Conservation (phyloP, 2,888 invertebrate genomes). For the Nephrocerus scutellatus region DNA sequence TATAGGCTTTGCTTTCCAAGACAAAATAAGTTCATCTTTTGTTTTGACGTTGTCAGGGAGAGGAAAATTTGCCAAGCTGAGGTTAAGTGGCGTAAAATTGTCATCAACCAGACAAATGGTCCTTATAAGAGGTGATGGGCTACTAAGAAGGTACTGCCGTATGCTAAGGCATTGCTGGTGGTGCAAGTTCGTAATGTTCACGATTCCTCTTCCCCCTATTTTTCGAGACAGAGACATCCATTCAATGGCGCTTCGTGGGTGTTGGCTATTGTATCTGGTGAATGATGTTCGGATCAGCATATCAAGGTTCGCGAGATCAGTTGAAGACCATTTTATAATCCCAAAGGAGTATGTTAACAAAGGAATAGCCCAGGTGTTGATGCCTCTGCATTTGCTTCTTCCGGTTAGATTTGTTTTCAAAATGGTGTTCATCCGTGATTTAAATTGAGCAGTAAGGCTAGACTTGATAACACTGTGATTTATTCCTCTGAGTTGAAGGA, state of each 20-base stretch:
- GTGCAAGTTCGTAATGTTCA: too few relatives aligned
- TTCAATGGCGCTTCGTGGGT: conserved; percentile 4
- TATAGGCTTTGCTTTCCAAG: too few relatives aligned
- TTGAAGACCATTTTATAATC: too few relatives aligned
- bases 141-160: too few relatives aligned
- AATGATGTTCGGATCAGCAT: background rate
- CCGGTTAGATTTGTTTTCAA: background rate
- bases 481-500: conserved; percentile 5
- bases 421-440: background rate
- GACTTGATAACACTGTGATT: too few relatives aligned
- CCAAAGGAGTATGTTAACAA: too few relatives aligned
- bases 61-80: too few relatives aligned
- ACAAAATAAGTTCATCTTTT: background rate
- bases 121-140: background rate
- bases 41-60: background rate
- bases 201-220: background rate
- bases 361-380: conserved; percentile 7
- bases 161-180: too few relatives aligned
- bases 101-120: background rate
- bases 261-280: background rate
- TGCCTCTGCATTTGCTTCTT: conserved; percentile 2
- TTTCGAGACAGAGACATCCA: too few relatives aligned
- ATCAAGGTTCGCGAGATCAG: conserved; percentile 3
- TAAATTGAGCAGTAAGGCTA: background rate
- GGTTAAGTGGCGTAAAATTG: too few relatives aligned